phyloP scores from a whole-genome alignment of 2,797 vertebrate species.

The Cyclura pinguis region DNA sequence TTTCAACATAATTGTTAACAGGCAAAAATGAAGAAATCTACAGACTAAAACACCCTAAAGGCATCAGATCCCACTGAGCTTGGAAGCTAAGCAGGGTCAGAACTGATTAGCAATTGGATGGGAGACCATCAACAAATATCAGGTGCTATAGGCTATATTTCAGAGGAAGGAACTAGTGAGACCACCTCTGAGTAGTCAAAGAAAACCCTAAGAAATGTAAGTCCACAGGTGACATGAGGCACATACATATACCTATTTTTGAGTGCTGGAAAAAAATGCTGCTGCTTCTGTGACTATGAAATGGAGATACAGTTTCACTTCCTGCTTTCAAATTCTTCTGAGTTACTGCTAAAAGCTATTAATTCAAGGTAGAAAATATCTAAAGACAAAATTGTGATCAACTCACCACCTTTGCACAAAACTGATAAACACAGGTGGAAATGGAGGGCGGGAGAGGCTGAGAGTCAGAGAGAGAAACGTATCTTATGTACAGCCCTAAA shows the following conservation, averaged over 20 bases:
- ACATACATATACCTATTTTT: neutral
- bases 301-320: neutral
- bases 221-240: too few species aligned
- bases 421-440: neutral
- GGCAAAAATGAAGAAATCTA: neutral
- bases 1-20: slow-evolving; percentile 27
- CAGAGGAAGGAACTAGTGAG: too few species aligned
- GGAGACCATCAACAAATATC: too few species aligned
- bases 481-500: neutral
- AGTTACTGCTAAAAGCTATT: slow-evolving; percentile 6
- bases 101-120: too few species aligned
- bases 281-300: neutral
- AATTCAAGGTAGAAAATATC: slow-evolving; percentile 34
- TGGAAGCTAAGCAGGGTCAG: too few species aligned
- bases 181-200: too few species aligned
- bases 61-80: too few species aligned
- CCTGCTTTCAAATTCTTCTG: slow-evolving; percentile 15
- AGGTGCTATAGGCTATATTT: too few species aligned
- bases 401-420: neutral
- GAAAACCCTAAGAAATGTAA: too few species aligned
- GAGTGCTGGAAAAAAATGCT: neutral
- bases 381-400: slow-evolving; percentile 5
- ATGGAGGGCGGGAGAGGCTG: too few species aligned
- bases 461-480: neutral
- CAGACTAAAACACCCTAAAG: too few species aligned